phyloP scores from a whole-genome alignment of 2,113 vertebrate genomes.

The Cololabis saira region DNA sequence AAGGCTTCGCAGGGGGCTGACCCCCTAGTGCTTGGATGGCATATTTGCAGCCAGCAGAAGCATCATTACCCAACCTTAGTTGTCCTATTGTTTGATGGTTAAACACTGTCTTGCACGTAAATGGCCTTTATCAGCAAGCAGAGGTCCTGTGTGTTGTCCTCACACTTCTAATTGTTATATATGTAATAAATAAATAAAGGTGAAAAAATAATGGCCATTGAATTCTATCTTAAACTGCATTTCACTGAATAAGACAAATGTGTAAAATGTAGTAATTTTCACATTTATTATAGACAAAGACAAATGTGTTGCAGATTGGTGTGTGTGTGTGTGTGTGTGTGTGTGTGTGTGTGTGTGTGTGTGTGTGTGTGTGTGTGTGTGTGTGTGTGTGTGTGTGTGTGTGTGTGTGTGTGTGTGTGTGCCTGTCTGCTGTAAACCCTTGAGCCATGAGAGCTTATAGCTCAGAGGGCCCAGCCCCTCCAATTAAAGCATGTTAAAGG shows the following conservation, averaged over 20 bases:
- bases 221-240: too few relatives aligned
- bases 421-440: slow-evolving; percentile 50
- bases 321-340: too few relatives aligned
- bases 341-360: too few relatives aligned
- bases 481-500: slow-evolving; percentile 82
- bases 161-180: neutral
- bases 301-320: too few relatives aligned
- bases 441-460: slow-evolving; percentile 67
- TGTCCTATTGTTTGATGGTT: slow-evolving; percentile 25
- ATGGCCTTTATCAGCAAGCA: slow-evolving; percentile 5
- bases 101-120: slow-evolving; percentile 26
- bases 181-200: too few relatives aligned
- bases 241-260: too few relatives aligned
- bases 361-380: too few relatives aligned
- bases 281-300: too few relatives aligned
- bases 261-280: too few relatives aligned
- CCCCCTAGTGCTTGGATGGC: slow-evolving; percentile 67
- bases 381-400: slow-evolving; percentile 3
- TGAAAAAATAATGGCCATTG: too few relatives aligned
- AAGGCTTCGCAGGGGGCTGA: slow-evolving; percentile 50
- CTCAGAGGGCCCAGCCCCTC: slow-evolving; percentile 72
- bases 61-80: slow-evolving; percentile 51
- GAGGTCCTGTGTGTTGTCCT: neutral
- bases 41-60: slow-evolving; percentile 55
- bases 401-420: slow-evolving; percentile 8